These are phyloP conservation scores for Sepiola atlantica DNA, from an alignment of 2,888 invertebrate genomes.

Conservation along the genomic window DNA sequence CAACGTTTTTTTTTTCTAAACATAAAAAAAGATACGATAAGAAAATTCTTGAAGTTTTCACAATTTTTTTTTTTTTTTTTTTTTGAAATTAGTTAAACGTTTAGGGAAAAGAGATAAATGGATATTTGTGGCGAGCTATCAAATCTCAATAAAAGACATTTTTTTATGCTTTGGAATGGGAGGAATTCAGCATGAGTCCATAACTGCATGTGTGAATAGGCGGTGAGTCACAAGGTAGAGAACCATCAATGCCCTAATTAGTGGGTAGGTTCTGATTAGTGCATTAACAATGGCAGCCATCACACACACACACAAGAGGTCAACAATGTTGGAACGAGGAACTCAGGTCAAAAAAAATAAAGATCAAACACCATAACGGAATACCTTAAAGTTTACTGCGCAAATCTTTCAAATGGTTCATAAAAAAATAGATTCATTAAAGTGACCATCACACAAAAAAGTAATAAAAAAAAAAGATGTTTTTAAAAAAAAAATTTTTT, in stretches of 20 bases:
- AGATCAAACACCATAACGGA: background rate
- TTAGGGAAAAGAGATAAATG: background rate
- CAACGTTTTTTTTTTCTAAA: background rate
- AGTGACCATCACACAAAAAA: background rate
- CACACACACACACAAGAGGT: background rate
- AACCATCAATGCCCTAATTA: background rate
- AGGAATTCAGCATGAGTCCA: background rate
- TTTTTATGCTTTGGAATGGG: background rate
- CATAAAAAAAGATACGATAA: background rate
- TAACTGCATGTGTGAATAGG: slow-evolving; percentile 19
- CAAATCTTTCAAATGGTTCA: background rate
- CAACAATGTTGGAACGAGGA: background rate
- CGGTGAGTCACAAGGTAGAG: background rate
- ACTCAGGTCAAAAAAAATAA: background rate
- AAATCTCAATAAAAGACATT: background rate
- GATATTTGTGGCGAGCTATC: background rate
- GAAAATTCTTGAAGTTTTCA: background rate
- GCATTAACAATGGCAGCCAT: background rate
- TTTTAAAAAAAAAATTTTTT: background rate
- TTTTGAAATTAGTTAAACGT: background rate
- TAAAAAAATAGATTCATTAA: background rate
- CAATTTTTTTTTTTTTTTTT: background rate
- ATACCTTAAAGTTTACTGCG: background rate
- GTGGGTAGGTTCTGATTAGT: slow-evolving; percentile 1
- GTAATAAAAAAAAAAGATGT: background rate